phyloP scores from a whole-genome alignment of 35 echinoderm and acorn worm genomes.

The Lytechinus pictus region DNA sequence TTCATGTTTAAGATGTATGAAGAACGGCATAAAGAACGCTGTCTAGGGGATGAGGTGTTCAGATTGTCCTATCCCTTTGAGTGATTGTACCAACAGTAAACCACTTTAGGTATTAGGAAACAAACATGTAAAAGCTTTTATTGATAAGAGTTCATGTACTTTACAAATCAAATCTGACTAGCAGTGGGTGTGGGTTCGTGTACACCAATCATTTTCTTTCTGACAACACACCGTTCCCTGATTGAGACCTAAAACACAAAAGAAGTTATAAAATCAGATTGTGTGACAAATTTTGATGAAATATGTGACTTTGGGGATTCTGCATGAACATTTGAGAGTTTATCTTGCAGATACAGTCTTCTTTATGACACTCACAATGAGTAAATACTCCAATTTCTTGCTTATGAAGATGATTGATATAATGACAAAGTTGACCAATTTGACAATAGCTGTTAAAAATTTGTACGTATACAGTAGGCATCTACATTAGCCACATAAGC shows the following conservation, averaged over 20 bases:
- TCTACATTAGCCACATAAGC: too few relatives aligned
- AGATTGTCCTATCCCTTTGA: neutral
- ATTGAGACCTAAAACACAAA: too few relatives aligned
- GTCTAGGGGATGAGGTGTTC: neutral
- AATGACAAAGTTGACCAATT: too few relatives aligned
- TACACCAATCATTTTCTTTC: neutral
- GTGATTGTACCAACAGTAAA: neutral
- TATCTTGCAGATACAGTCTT: too few relatives aligned
- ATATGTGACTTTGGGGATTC: neutral
- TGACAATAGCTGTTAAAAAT: too few relatives aligned
- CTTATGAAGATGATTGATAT: too few relatives aligned
- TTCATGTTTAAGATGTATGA: neutral
- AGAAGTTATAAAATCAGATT: too few relatives aligned
- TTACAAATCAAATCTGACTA: neutral
- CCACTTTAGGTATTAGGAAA: constrained; percentile 1
- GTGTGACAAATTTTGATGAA: neutral
- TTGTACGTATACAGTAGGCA: too few relatives aligned
- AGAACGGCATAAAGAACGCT: neutral
- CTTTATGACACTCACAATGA: too few relatives aligned
- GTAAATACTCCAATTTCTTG: too few relatives aligned
- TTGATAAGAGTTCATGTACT: neutral
- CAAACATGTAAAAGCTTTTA: neutral
- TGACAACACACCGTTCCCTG: neutral
- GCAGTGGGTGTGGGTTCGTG: neutral
- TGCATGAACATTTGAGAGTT: neutral